Evolutionary conservation across 2,888 invertebrate species (phyloP).

Genomic region (Harpalus rufipes): DNA sequence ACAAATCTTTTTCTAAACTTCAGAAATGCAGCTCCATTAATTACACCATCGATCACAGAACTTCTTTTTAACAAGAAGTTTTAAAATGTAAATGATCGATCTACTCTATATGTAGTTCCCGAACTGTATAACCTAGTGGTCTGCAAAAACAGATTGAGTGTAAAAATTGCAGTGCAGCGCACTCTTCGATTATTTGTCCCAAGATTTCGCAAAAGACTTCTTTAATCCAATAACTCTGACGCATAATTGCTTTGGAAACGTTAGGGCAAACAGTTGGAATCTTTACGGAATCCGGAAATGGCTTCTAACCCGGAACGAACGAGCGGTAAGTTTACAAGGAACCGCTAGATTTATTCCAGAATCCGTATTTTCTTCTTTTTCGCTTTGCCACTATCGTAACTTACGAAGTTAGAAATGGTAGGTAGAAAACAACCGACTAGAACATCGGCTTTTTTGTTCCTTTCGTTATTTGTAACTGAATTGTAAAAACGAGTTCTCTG

Average conservation of each 20-base stretch:
- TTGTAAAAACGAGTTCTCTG: slow-evolving; percentile 54
- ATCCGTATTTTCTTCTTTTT: slow-evolving; percentile 61
- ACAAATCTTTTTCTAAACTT: background rate
- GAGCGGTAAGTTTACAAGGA: slow-evolving; percentile 50
- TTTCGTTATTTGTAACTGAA: slow-evolving; percentile 61
- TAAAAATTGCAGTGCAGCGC: slow-evolving; percentile 34
- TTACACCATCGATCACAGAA: slow-evolving; percentile 4
- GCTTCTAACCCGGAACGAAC: slow-evolving; percentile 44
- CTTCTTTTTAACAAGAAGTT: slow-evolving; percentile 20
- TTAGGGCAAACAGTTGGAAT: background rate
- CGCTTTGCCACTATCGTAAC: slow-evolving; percentile 63
- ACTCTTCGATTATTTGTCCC: background rate
- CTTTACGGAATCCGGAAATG: slow-evolving; percentile 19
- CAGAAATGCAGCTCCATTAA: background rate
- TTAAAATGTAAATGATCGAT: slow-evolving; percentile 26
- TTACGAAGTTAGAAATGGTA: slow-evolving; percentile 62
- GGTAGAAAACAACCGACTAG: slow-evolving; percentile 63
- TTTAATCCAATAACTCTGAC: background rate
- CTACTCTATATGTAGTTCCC: slow-evolving; percentile 4
- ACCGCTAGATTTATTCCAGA: slow-evolving; percentile 64
- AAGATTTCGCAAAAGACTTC: background rate
- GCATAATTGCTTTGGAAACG: slow-evolving; percentile 14
- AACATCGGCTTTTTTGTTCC: slow-evolving; percentile 57
- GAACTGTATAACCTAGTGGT: slow-evolving; percentile 23
- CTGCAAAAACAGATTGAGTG: slow-evolving; percentile 21